Evolutionary conservation across 1,140 invertebrate species (phyloP), one percentile per base, ranked within the genome.

Genomic region (Platorchestia sp.): DNA sequence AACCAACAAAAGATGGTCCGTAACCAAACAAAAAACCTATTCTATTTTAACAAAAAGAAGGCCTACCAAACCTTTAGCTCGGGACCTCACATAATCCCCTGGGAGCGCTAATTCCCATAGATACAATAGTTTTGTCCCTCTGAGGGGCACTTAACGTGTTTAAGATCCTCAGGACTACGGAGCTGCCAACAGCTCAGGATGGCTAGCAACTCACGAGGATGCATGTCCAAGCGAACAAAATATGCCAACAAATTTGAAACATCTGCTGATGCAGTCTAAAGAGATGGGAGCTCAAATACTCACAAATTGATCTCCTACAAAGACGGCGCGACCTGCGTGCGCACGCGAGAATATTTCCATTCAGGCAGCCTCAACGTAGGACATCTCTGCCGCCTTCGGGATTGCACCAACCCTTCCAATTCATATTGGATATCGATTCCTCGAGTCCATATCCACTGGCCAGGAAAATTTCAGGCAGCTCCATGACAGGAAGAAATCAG

Each of bases 401-500:
- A 75, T 75, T 10, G 87, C n/a, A 42, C 41, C n/a, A 89, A 89
- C 87, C 87, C 87, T 89, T 42, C 87, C n/a, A 89, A 89, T 89
- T 89, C 87, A 89, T 42, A 89, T 89, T 89, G 87, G 87, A 89
- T 89, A 89, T 89, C 87, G 87, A 89, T 89, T 89, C 42, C 36
- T 42, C 41, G 87, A 41, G 87, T 42, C 87, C 87, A 89, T 89
- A 44, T 89, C 59, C 59, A 75, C 59, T 75, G 27, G 59, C 41
- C 41, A 42, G 27, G 87, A 89, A 89, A 89, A 89, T 89, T 42
- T 42, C 87, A 41, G 87, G 5, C 87, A 89, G 87, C 43, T 89
- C 87, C 41, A 44, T 44, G 87, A 89, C 87, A 89, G 87, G 42
- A 89, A 89, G 87, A 89, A 89, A 89, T 89, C 87, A 89, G 43